Base-by-base conservation (phyloP, 2,888 invertebrate genomes). In the Euplexia lucipara region DNA sequence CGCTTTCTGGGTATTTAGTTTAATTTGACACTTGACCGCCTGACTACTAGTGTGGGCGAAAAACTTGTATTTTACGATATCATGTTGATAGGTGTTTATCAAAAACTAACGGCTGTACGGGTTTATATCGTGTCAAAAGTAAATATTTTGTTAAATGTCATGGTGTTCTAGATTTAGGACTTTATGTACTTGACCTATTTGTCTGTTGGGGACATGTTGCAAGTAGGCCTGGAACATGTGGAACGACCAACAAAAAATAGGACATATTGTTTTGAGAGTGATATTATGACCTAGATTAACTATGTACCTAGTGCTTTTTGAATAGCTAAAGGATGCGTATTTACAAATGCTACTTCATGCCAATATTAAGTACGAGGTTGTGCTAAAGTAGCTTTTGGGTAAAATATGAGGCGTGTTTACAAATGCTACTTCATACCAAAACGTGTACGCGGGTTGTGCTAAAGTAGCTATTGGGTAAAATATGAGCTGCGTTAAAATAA, bases 21-120 rank as follows among this genome's bases (percentile, higher is more conserved):
- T 82, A 85, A 83, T 84, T 86, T 86, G 83, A 88, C 84, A 88
- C 81, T 80, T 82, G 83, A 79, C 78, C 83, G 81, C 84, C 73
- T 71, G 64, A 45, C 45, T 30, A 65, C 54, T 64, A 56, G 57
- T 79, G 86, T 86, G 85, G 85, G 89, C 79, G 84, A 62, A 52
- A 16, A 58, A 73, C 65, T 66, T 52, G 64, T 63, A 67, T 75
- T 79, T 78, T 70, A 75, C 44, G 52, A 76, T 64, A 53, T 62
- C 62, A 39, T 48, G 57, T 60, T 74, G 78, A 70, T 68, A 49
- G 52, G 63, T 65, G 47, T 71, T 68, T 64, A 75, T 77, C 52
- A 78, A 78, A 70, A 73, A 75, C n/a, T 83, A 76, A 75, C 73
- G 56, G 79, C 64, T 67, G 7, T 58, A 47, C 16, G 20, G 49